phyloP scores from a whole-genome alignment of 2,113 vertebrate species.

The Eudyptes chrysolophus region DNA sequence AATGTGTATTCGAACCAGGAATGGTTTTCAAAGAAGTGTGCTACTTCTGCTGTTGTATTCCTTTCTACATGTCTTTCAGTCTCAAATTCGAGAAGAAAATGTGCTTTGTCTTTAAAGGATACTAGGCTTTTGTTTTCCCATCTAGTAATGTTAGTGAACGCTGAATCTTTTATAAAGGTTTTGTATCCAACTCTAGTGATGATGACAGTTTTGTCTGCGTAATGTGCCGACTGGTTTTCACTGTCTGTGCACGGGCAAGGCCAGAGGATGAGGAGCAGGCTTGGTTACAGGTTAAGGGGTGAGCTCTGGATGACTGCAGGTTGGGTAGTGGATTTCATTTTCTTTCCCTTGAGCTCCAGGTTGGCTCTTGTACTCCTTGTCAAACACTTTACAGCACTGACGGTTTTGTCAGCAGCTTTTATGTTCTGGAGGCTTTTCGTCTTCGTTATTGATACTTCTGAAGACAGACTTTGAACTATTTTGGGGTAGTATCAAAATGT shows the following conservation, averaged over 20 bases:
- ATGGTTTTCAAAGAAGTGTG: background rate
- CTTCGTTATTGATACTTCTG: background rate
- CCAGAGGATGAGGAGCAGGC: background rate
- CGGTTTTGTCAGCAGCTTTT: constrained; percentile 16
- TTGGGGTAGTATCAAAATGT: background rate
- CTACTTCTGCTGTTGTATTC: background rate
- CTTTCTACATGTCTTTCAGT: background rate
- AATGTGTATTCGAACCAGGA: background rate
- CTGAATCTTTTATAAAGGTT: background rate
- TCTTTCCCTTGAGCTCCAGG: background rate
- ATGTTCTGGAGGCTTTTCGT: constrained; percentile 11
- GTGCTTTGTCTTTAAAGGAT: background rate
- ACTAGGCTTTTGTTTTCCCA: background rate
- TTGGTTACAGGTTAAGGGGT: background rate
- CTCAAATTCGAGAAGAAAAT: background rate
- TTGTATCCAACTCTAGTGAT: background rate
- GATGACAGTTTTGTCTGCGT: background rate
- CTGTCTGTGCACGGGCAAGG: background rate
- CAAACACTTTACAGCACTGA: background rate
- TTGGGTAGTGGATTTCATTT: background rate
- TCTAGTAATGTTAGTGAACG: background rate
- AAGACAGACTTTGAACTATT: constrained; percentile 42
- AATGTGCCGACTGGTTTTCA: background rate
- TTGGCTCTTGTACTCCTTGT: background rate
- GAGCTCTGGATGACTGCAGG: background rate